Evolutionary conservation across 2,797 vertebrate species (phyloP), one percentile per base, ranked within the genome.

Genomic region (Halcyon badia): DNA sequence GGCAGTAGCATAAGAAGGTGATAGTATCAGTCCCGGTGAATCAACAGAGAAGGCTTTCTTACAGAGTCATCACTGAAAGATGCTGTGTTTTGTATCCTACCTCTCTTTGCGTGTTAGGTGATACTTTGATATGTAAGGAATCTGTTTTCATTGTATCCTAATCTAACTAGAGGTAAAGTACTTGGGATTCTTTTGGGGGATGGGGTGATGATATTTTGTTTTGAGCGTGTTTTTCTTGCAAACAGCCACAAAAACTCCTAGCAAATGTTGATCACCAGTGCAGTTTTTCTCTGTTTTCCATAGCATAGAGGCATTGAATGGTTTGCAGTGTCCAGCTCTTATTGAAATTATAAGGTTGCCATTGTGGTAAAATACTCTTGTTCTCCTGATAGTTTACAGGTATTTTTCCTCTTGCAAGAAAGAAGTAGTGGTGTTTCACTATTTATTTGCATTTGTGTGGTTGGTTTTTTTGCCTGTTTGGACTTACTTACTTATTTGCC

Each of bases 141-240:
- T 3, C 2, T 39, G 12, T 54, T 89, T 68, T 44, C 30, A 66
- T 51, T 83, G 28, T 71, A n/a, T 72, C 14, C 8, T 62, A 5
- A 70, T 64, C 18, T 51, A 58, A 54, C 7, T 42, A 62, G 19
- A 83, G 16, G 14, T 73, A 46, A 54, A 79, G 15, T 8, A 26
- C 5, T 76, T 9, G 14, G 2, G 0, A 9, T 10, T 56, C 37
- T 42, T 11, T 0, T 0, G 3, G 10, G 6, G 1, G 0, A 4
- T 46, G 44, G 5, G 9, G 5, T 64, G 24, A 14, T 69, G 21
- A 8, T 64, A 5, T 28, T 64, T 66, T 72, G 20, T 11, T 64
- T 51, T 11, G 18, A 10, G 3, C 1, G 5, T 37, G 12, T 25
- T 79, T 57, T 57, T 51, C 16, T 56, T 68, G 41, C 4, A 35